Evolutionary conservation across 2,113 vertebrate species (phyloP).

Genomic region (Apus apus): DNA sequence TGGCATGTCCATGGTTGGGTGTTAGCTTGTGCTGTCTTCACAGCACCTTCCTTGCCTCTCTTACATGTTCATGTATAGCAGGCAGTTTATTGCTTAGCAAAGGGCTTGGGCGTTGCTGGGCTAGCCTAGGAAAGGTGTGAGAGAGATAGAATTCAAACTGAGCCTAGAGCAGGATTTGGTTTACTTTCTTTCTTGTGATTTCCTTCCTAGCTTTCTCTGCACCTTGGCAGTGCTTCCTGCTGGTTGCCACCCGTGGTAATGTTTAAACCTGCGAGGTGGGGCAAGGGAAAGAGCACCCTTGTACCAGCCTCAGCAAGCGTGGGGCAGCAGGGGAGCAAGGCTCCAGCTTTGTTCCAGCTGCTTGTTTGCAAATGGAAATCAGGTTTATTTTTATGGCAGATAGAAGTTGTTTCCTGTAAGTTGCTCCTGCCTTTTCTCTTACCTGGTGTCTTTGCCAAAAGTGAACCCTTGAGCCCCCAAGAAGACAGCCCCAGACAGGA

Average conservation of each 20-base stretch:
- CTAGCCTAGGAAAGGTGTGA: background rate
- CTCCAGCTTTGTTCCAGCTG: background rate
- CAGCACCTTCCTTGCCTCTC: background rate
- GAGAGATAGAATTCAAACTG: background rate
- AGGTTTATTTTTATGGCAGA: background rate
- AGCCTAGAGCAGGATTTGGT: background rate
- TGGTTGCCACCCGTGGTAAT: background rate
- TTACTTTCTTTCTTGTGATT: background rate
- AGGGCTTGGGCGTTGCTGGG: background rate
- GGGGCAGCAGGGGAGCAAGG: fast-evolving
- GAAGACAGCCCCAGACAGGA: background rate
- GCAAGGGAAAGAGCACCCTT: background rate
- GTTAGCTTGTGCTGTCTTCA: background rate
- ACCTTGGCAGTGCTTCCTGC: background rate
- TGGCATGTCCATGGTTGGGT: background rate
- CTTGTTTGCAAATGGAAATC: background rate
- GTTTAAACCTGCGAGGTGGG: background rate
- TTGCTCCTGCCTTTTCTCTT: background rate
- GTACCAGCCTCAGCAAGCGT: background rate
- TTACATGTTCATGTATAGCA: fast-evolving
- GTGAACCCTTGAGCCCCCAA: background rate
- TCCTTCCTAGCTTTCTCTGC: slow-evolving; percentile 26
- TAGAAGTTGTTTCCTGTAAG: background rate
- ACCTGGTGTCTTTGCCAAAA: background rate
- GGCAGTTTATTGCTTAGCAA: background rate